Percentiles rank a stretch among this genome's conserved stretches.
Evolutionary conservation across 1,140 invertebrate species (phyloP).

Genomic region (Pseudomyrmex pallidus): DNA sequence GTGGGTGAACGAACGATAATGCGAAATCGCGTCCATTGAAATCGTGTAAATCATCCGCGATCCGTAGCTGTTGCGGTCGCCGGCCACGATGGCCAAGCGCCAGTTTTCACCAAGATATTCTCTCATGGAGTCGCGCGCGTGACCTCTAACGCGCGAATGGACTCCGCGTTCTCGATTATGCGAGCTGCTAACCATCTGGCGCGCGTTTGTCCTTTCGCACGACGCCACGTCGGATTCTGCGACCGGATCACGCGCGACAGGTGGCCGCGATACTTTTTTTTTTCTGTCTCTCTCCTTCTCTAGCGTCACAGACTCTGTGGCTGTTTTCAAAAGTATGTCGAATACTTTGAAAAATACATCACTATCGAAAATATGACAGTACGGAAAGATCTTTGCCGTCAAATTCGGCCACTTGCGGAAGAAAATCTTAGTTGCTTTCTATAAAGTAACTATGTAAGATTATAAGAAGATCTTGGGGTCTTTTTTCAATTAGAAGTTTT

Average conservation of each 20-base stretch:
- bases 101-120: constrained; percentile 32
- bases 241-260: constrained; percentile 73
- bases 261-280: constrained; percentile 56
- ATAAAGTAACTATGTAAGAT: too few relatives aligned
- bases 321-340: neutral
- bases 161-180: constrained; percentile 73
- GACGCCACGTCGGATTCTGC: constrained; percentile 70
- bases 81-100: constrained; percentile 31
- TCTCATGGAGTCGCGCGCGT: constrained; percentile 24
- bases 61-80: constrained; percentile 43
- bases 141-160: constrained; percentile 38
- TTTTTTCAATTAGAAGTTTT: too few relatives aligned
- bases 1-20: constrained; percentile 51
- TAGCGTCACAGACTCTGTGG: too few relatives aligned
- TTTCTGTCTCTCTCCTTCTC: too few relatives aligned
- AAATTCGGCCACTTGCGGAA: neutral
- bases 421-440: neutral
- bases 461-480: too few relatives aligned
- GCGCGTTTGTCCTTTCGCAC: constrained; percentile 69
- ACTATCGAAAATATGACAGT: neutral
- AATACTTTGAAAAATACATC: too few relatives aligned
- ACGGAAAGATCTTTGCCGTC: neutral
- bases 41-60: constrained; percentile 69
- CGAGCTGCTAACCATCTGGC: constrained; percentile 72
- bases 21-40: constrained; percentile 58